Evolutionary conservation across 2,888 invertebrate species (phyloP), one percentile per base, ranked within the genome.

Genomic region (Halictus ligatus): DNA sequence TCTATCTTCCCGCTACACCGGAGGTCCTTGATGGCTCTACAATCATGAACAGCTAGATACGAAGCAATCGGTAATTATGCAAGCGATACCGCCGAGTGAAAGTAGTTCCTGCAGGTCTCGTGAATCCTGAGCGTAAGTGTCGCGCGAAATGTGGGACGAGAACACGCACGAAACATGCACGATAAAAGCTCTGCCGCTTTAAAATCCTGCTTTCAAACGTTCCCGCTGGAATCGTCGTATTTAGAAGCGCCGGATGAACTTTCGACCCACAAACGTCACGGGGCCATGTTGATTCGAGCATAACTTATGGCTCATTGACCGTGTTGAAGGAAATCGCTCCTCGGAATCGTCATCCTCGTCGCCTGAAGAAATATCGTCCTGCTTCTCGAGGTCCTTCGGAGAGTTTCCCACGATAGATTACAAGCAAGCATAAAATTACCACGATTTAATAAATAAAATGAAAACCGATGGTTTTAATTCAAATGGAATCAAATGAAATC

Each of bases 221-320:
- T 25, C 60, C 12, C 15, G 13, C 25, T 13, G 60, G 64, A 64
- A 54, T 67, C 6, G 25, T 13, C 25, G 29, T 43, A 25, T 60
- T 60, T 60, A 60, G 18, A 15, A 21, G 25, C 18, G n/a, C 69
- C 69, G 8, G 69, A 12, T 83, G 84, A 83, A 84, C 84, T 84
- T 84, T 84, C 84, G 84, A 84, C 84, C 84, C 74, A 84, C 73
- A 83, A 84, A 84, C 77, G 71, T 21, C 60, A 46, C 25, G 18
- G 67, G 10, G 54, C 50, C 18, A 5, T 40, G 58, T 67, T 83
- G 83, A 83, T 83, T 83, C 74, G 58, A 72, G 72, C 64, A 35
- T 18, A 15, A 81, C n/a, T 76, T 73, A 73, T 54, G 72, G 75
- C 72, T 72, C 72, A 82, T 83, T 64, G 54, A 69, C 74, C n/a